Evolutionary conservation across 2,888 invertebrate genomes (phyloP), one percentile per base, ranked within the genome.

Genomic region (Pheosia tremula): DNA sequence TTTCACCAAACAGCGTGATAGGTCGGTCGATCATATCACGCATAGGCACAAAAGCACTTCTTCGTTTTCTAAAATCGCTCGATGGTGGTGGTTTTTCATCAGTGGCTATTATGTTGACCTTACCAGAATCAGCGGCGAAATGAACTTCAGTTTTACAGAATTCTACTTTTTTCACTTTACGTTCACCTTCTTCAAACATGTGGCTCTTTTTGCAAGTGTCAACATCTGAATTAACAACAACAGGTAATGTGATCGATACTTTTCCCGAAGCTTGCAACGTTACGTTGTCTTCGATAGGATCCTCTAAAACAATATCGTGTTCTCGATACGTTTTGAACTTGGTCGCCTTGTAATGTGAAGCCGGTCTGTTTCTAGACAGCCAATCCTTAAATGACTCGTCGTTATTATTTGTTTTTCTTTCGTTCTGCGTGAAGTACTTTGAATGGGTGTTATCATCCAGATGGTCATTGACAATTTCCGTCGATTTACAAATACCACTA

Each of bases 101-200:
- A 0, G 97, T 97, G 81, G 97, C 97, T 45, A 98, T 97, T 63
- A 98, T 97, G 81, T 97, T 97, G 0, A 98, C 97, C 76, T 96
- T 95, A 0, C 98, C 98, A 1, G 97, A 96, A 82, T 97, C 97
- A 13, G 97, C 96, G 0, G 97, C 96, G 83, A 97, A 97, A 85
- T 98, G 98, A 39, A 98, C 95, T 90, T 98, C 98, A 0, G 97
- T 97, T 90, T 97, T 97, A 82, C 97, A 97, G 86, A 98, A 98
- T 78, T 96, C 97, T 0, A 98, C 97, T 86, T 95, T 97, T 83
- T 97, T 97, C 2, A 94, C 90, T 81, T 93, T 95, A 73, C 93
- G 91, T 57, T 93, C 93, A 62, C 68, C 75, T 54, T 91, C 90
- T 63, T 92, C 92, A 65, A 80, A 86, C 0, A 54, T 62, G 59